Evolutionary conservation across 2,888 invertebrate genomes (phyloP).

Genomic region (Patella depressa): DNA sequence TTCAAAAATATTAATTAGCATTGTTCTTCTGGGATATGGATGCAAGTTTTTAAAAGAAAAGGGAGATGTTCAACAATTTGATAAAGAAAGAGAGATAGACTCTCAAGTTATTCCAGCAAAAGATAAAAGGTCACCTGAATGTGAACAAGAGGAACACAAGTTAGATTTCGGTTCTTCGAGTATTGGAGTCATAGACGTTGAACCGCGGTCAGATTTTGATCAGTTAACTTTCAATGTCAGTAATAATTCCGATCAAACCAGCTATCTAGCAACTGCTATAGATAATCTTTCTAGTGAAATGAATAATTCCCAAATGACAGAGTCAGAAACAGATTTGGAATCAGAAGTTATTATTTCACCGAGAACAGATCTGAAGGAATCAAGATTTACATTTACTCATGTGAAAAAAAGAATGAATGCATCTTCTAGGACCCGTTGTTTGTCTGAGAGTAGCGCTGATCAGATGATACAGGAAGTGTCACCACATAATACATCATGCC

Average conservation of each 20-base stretch:
- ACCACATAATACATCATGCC: no score
- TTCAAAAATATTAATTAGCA: conserved; percentile 82
- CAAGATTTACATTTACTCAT: background rate
- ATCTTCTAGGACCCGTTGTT: background rate
- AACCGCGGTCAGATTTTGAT: background rate
- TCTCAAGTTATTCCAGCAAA: conserved; percentile 36
- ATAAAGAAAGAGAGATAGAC: conserved; percentile 26
- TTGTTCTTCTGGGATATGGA: conserved; percentile 91
- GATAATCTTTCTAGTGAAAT: no score
- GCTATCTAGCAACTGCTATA: no score
- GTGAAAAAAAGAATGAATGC: background rate
- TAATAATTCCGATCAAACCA: background rate
- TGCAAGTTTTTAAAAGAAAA: conserved; percentile 73
- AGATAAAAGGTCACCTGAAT: background rate
- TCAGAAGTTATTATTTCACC: background rate
- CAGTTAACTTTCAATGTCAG: background rate
- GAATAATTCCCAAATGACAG: background rate
- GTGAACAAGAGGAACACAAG: background rate
- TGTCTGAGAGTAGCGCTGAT: conserved; percentile 1
- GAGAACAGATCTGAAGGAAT: background rate
- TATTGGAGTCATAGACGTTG: background rate
- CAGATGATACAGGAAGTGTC: background rate
- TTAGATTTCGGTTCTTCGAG: background rate
- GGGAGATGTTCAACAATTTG: conserved; percentile 15
- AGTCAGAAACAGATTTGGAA: background rate